Evolutionary conservation across 2,797 vertebrate species (phyloP).

Genomic region (Rhinoraja longicauda): DNA sequence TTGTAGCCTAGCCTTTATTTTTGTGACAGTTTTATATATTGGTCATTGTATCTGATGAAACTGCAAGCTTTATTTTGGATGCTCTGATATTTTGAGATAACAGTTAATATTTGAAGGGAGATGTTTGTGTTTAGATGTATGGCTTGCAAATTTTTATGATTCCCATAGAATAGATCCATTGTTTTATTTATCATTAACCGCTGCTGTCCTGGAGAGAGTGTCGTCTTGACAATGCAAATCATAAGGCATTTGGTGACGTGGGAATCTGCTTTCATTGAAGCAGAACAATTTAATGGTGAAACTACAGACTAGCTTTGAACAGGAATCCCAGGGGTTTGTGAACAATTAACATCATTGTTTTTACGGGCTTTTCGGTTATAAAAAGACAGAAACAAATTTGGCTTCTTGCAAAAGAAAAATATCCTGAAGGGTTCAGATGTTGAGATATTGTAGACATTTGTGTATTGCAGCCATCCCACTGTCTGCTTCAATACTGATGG

Average conservation of each 20-base stretch:
- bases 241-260: not conserved
- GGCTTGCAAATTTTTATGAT: not conserved
- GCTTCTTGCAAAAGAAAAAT: not conserved
- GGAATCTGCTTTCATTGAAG: slow-evolving; percentile 13
- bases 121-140: not conserved
- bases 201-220: not conserved
- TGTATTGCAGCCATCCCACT: not conserved
- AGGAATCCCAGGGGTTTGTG: not conserved
- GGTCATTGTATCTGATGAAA: not conserved
- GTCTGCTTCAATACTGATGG: not conserved
- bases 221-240: not conserved
- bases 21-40: not conserved
- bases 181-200: not conserved
- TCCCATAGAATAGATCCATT: not conserved
- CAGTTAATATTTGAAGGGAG: not conserved
- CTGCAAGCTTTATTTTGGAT: not conserved
- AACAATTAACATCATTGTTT: not conserved
- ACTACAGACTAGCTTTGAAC: slow-evolving; percentile 11
- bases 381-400: not conserved
- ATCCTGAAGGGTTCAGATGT: not conserved
- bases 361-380: not conserved
- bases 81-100: not conserved
- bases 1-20: not conserved
- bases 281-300: slow-evolving; percentile 37
- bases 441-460: not conserved